Percentiles rank a stretch among this genome's conserved stretches.
These are phyloP conservation scores for Chroicocephalus ridibundus DNA, from an alignment of 2,113 vertebrate species.

Conservation along the genomic window DNA sequence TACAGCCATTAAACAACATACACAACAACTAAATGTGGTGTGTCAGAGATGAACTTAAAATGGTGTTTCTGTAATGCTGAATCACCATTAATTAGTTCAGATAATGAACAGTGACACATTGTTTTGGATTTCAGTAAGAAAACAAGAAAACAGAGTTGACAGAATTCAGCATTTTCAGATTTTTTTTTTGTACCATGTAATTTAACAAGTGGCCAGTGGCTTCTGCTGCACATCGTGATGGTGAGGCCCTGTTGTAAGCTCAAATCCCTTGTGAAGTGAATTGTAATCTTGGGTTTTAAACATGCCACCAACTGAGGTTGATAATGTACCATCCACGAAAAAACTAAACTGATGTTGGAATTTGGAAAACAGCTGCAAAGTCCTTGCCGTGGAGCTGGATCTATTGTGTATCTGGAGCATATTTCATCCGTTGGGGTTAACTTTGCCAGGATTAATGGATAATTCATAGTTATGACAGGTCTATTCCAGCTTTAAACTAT, in stretches of 20 bases:
- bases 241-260: neutral
- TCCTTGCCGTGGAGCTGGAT: neutral
- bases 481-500: neutral
- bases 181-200: neutral
- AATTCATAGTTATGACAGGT: neutral
- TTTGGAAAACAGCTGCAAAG: neutral
- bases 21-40: neutral
- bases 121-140: constrained; percentile 15
- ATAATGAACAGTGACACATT: neutral
- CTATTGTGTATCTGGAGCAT: neutral
- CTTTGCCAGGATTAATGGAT: neutral
- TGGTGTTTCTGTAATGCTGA: constrained; percentile 2
- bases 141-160: constrained; percentile 3
- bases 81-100: neutral
- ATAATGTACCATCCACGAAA: neutral
- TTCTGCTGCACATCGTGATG: neutral
- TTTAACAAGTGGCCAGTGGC: neutral
- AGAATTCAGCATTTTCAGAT: constrained; percentile 13
- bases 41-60: constrained; percentile 41
- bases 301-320: neutral
- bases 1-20: neutral
- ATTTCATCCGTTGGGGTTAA: neutral
- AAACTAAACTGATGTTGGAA: neutral
- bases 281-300: neutral
- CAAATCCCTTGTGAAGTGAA: neutral